Base-by-base conservation (phyloP, 2,888 invertebrate genomes). In the Idaea dimidiata region DNA sequence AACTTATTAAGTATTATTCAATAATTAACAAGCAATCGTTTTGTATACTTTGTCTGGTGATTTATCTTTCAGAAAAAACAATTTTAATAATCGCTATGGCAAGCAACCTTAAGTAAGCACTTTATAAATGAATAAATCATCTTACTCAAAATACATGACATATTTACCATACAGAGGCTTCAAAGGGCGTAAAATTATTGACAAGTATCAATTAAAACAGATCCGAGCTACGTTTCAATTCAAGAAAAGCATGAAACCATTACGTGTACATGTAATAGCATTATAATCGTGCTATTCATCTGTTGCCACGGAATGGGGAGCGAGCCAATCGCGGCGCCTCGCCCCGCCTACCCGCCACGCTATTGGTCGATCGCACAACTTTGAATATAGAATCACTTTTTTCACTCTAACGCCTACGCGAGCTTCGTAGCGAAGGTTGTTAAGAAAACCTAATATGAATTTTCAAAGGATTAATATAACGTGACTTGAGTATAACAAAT, bases 301-400 rank as follows among this genome's bases (percentile, higher is more conserved):
- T 79, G 79, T 71, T 68, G 69, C 69, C 70, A 76, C 78, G 77
- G 70, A 74, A 67, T 66, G 68, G 74, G 70, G 67, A 17, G 18
- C 66, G 81, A 72, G 71, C 91, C 91, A 92, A 92, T 92, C 76
- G 79, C 76, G 71, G 65, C 70, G 74, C 78, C 64, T 71, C 80
- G 91, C 84, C 91, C 83, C 91, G 91, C 91, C 91, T 91, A 83
- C 89, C 79, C 77, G 82, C 80, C 83, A 72, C 79, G 83, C 88
- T 74, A 92, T 92, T 92, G 91, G 91, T 72, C 79, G 83, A 72
- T 78, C 79, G 73, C 74, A 78, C 80, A 84, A 89, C 89, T 90
- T 91, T 90, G 89, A 89, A 89, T 91, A 89, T 89, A 91, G 89
- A 91, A 90, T 89, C 90, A 79, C 88, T 89, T 91, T 91, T 86